Conservation (phyloP, 2,888 invertebrate species). For the Argyresthia albistria region DNA sequence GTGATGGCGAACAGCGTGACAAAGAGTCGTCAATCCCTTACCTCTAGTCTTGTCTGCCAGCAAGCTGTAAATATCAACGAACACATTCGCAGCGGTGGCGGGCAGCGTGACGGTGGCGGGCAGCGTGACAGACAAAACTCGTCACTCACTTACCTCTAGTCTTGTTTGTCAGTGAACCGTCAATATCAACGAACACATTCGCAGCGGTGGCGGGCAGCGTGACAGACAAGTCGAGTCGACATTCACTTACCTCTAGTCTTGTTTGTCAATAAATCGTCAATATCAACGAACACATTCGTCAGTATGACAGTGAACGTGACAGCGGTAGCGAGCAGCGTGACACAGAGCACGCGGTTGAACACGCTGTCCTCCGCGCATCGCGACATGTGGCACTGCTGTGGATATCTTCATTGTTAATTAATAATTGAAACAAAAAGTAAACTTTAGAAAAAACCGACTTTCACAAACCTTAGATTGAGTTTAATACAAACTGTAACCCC, state of each 20-base stretch:
- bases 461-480: too few relatives aligned
- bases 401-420: slow-evolving; percentile 13
- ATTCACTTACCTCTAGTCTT: slow-evolving; percentile 30
- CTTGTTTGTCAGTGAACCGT: slow-evolving; percentile 34
- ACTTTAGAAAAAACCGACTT: too few relatives aligned
- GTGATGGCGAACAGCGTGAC: too few relatives aligned
- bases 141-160: slow-evolving; percentile 27
- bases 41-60: slow-evolving; percentile 29
- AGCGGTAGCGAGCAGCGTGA: slow-evolving; percentile 38
- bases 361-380: slow-evolving; percentile 48
- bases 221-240: too few relatives aligned
- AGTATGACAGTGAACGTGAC: slow-evolving; percentile 47
- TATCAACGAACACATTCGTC: slow-evolving; percentile 53
- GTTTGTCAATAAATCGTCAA: slow-evolving; percentile 37
- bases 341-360: slow-evolving; percentile 49
- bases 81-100: too few relatives aligned
- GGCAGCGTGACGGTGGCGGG: too few relatives aligned
- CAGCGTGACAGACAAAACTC: too few relatives aligned
- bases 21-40: too few relatives aligned
- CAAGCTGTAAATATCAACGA: slow-evolving; percentile 50
- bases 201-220: too few relatives aligned
- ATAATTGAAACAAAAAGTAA: too few relatives aligned
- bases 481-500: too few relatives aligned
- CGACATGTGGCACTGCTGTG: slow-evolving; percentile 20
- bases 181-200: slow-evolving; percentile 54